Evolutionary conservation across 2,797 vertebrate genomes (phyloP), one percentile per base, ranked within the genome.

Genomic region (Liparis tanakae): DNA sequence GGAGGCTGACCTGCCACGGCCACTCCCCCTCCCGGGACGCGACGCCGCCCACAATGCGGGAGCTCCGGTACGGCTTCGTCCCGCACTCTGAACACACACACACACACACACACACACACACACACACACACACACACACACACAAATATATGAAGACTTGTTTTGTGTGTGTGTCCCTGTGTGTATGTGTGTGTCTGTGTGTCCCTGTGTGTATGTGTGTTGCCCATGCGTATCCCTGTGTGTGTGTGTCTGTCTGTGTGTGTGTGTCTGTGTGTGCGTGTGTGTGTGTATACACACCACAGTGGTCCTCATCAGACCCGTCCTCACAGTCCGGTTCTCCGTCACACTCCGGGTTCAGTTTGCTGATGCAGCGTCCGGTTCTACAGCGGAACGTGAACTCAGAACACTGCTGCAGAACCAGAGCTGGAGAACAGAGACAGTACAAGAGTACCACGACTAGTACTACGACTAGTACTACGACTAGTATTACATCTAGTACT

Each of bases 1-100:
- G 97, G n/a, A 99, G 96, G 90, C 98, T 99, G 89, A 97, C 96
- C 91, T 98, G 97, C 98, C 98, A 99, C 0, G 98, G 98, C 94
- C 95, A 99, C 84, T 99, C 97, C 0, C 96, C 98, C 58, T 89
- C 79, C 0, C 85, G 85, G 0, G 97, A 93, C 0, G 85, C 76
- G 78, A 88, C 85, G 15, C 98, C 98, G 0, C 97, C 97, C 0
- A 99, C 96, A 0, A 99, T 96, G 2, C 96, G 94, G 0, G 94
- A 95, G 79, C 90, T 92, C 14, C 85, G 93, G 58, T 59, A 97
- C 0, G 93, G 89, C 46, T 83, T 88, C 1, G 17, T 83, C 3
- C 97, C 97, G 0, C 96, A 97, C 6, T 92, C 98, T 99, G 86
- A 39, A 61, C 22, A 80, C 53, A 58, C 20, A 9, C 12, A 58